These are phyloP conservation scores for Aricia artaxerxes DNA, from an alignment of 2,888 invertebrate genomes.

Conservation along the genomic window DNA sequence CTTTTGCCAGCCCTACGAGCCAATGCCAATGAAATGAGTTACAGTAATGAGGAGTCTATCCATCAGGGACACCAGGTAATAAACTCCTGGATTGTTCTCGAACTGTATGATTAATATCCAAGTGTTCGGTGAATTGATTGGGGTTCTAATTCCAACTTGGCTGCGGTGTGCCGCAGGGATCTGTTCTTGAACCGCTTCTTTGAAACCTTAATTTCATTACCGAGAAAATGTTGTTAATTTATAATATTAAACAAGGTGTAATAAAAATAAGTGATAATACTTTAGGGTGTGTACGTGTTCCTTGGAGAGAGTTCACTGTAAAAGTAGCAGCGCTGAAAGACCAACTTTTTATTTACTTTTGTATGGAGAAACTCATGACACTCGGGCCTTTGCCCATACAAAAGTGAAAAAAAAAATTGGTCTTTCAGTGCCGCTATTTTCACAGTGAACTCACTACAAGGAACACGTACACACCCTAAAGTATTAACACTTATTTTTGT, in stretches of 20 bases:
- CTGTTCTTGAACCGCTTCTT: background rate
- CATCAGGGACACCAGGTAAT: constrained; percentile 23
- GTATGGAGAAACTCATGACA: too few species aligned
- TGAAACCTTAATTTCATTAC: background rate
- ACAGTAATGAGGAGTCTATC: constrained; percentile 18
- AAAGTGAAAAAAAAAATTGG: too few species aligned
- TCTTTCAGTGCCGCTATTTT: too few species aligned
- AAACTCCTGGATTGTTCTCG: constrained; percentile 1
- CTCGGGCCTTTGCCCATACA: too few species aligned
- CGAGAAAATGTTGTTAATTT: background rate
- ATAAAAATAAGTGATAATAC: too few species aligned
- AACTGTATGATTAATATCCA: constrained; percentile 19
- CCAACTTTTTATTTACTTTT: too few species aligned
- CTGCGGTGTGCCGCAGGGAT: constrained; percentile 10
- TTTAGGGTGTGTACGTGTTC: too few species aligned
- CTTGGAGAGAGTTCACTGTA: too few species aligned
- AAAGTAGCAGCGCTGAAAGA: too few species aligned
- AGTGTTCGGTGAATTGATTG: constrained; percentile 19
- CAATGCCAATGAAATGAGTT: background rate
- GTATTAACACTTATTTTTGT: too few species aligned
- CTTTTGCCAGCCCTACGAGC: background rate
- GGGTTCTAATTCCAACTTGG: background rate
- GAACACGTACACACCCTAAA: too few species aligned
- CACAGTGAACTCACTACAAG: too few species aligned
- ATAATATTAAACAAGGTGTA: background rate